Evolutionary conservation across 2,113 vertebrate genomes (phyloP), one percentile per base, ranked within the genome.

Genomic region (Psilopsiagon aymara): DNA sequence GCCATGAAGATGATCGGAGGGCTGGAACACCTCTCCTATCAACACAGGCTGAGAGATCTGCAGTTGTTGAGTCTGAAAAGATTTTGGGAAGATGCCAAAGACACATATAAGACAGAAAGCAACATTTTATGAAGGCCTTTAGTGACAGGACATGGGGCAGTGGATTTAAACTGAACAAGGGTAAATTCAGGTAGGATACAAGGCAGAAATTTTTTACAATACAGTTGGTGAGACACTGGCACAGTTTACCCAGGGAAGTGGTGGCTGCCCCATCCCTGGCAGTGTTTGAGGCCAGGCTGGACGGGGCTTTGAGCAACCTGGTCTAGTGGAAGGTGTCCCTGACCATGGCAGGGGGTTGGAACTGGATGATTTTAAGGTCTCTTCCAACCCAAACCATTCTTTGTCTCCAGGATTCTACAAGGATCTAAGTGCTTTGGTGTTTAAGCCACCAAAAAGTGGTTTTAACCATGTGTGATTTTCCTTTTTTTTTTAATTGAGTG

Each of bases 291-390:
- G 59, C 1, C 13, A 46, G 10, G 13, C 0, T 92, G 51, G 27
- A 67, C 0, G 0, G 17, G 47, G 25, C 43, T 82, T 24, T 68
- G 52, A 60, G 27, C 31, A 82, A 28, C 13, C 57, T 59, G 33
- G 21, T 35, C 33, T 59, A 35, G 17, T 35, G 17, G 9, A 46
- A 55, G 11, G 4, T 37, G 14, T 25, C 27, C 21, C 25, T 73
- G 13, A 9, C 10, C 7, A 5, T 2, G 13, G 4, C 41, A 15
- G 16, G 8, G 17, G 4, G 0, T 21, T 59, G 8, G 7, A 76
- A 76, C 33, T 13, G 23, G 9, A 6, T 66, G 17, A 35, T 9
- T 5, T 44, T 47, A 66, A 33, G 9, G 17, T 39, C 3, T 1
- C 7, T 17, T 37, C 25, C 17, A 81, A 28, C 1, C 6, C 33